Evolutionary conservation across 2,113 vertebrate species (phyloP).

Genomic region (Bujurquina vittata): DNA sequence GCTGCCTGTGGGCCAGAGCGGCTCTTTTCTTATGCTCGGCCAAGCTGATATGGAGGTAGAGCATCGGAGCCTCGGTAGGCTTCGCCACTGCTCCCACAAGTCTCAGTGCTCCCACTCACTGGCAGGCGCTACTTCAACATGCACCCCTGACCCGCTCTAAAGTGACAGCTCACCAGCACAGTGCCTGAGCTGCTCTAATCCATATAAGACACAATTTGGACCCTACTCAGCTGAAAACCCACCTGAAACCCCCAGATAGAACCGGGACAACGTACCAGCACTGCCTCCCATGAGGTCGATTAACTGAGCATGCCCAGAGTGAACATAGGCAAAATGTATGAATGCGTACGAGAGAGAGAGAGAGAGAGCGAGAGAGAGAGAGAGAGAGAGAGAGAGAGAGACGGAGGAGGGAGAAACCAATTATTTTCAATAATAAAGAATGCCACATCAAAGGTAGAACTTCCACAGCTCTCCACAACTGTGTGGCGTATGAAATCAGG

Average conservation of each 20-base stretch:
- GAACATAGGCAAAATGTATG: slow-evolving; percentile 49
- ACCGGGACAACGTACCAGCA: neutral
- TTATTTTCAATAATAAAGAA: slow-evolving; percentile 82
- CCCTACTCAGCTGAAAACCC: slow-evolving; percentile 27
- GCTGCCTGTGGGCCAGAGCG: slow-evolving; percentile 67
- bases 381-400: neutral
- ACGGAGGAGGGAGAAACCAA: slow-evolving; percentile 70
- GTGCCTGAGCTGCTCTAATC: slow-evolving; percentile 33
- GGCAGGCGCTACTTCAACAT: slow-evolving; percentile 59
- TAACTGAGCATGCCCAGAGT: slow-evolving; percentile 73
- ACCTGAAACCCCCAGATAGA: slow-evolving; percentile 41
- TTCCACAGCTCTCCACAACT: slow-evolving; percentile 69
- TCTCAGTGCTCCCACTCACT: slow-evolving; percentile 31
- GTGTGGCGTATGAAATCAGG: slow-evolving; percentile 74
- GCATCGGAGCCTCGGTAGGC: slow-evolving; percentile 38
- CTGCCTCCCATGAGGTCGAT: slow-evolving; percentile 54
- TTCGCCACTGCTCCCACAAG: slow-evolving; percentile 21
- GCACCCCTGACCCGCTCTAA: slow-evolving; percentile 59
- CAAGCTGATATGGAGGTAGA: slow-evolving; percentile 65
- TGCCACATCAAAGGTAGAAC: slow-evolving; percentile 83
- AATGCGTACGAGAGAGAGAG: slow-evolving; percentile 7
- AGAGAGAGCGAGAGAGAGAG: neutral
- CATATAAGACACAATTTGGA: slow-evolving; percentile 17
- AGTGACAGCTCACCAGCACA: slow-evolving; percentile 24
- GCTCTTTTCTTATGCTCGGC: slow-evolving; percentile 60